Percentiles rank a stretch among this genome's conserved stretches.
phyloP scores from a whole-genome alignment of 2,888 invertebrate species.

The Eucera pruinosa region DNA sequence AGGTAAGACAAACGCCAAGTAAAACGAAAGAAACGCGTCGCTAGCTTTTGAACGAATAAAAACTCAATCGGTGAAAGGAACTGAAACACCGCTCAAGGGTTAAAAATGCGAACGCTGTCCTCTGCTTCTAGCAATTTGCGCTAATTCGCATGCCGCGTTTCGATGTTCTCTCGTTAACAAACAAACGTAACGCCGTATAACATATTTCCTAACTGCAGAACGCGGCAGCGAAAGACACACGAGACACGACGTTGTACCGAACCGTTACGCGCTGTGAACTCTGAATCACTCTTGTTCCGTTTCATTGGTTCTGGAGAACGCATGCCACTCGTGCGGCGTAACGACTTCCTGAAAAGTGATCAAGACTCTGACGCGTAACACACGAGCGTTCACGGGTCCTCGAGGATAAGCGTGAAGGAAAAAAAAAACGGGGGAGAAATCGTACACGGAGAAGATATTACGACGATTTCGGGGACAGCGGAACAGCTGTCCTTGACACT shows the following conservation, averaged over 20 bases:
- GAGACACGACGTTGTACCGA: slow-evolving; percentile 19
- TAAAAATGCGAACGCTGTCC: too few relatives aligned
- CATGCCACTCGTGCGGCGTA: slow-evolving; percentile 41
- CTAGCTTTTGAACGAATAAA: too few relatives aligned
- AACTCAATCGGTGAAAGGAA: too few relatives aligned
- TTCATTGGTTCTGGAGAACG: slow-evolving; percentile 16
- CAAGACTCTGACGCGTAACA: slow-evolving; percentile 55
- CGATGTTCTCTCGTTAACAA: too few relatives aligned
- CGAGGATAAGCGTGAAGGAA: slow-evolving; percentile 16
- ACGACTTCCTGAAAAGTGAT: slow-evolving; percentile 67
- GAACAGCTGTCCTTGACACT: slow-evolving; percentile 72
- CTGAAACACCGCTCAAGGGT: too few relatives aligned
- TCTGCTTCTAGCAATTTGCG: too few relatives aligned
- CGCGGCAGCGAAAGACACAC: not conserved
- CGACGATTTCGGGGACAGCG: slow-evolving; percentile 41
- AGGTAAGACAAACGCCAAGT: too few relatives aligned
- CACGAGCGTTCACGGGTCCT: slow-evolving; percentile 36
- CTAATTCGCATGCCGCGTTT: too few relatives aligned
- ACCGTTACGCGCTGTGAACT: too few relatives aligned
- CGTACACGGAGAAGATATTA: slow-evolving; percentile 50
- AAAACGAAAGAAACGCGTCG: slow-evolving; percentile 4
- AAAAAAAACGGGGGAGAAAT: not conserved
- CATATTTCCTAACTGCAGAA: not conserved
- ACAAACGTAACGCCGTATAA: too few relatives aligned
- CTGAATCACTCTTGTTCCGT: slow-evolving; percentile 42